Conservation (phyloP, 2,888 invertebrate genomes). For the Ormyrus thymus region DNA sequence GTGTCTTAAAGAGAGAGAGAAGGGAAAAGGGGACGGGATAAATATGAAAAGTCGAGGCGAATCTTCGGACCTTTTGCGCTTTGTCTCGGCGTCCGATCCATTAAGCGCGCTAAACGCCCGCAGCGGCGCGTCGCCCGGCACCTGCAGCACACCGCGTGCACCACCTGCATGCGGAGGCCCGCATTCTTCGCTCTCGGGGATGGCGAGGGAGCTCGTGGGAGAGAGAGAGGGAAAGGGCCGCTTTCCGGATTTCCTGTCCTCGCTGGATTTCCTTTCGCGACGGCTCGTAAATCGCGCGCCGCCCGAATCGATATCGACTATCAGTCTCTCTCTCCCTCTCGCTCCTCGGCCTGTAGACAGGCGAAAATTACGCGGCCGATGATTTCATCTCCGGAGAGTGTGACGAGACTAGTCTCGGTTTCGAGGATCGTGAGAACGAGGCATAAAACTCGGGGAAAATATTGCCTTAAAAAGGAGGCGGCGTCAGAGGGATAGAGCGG, state of each 20-base stretch:
- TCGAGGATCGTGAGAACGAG: not conserved
- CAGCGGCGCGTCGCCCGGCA: conserved; percentile 8
- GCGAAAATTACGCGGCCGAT: not conserved
- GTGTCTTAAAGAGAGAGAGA: conserved; percentile 11
- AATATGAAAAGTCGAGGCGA: conserved; percentile 16
- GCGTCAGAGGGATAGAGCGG: not conserved
- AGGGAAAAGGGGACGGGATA: conserved; percentile 13
- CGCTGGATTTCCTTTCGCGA: not conserved
- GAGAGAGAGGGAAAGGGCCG: not conserved
- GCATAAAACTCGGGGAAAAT: conserved; percentile 20
- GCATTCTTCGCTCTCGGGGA: not conserved
- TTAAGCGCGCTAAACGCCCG: conserved; percentile 20
- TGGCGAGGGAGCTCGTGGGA: not conserved
- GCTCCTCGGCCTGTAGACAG: too few relatives aligned
- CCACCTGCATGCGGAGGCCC: not conserved
- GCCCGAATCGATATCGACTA: conserved; percentile 24
- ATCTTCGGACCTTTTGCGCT: not conserved
- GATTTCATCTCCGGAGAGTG: conserved; percentile 30
- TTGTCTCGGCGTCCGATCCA: not conserved
- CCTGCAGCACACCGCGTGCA: not conserved
- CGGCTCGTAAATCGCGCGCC: conserved; percentile 15
- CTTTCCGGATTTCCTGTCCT: conserved; percentile 33
- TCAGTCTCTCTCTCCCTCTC: not conserved
- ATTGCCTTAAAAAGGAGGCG: not conserved
- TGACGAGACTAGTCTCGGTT: not conserved